Base-by-base conservation (phyloP, 2,888 invertebrate genomes). In the Drosophila pseudotalamancana region DNA sequence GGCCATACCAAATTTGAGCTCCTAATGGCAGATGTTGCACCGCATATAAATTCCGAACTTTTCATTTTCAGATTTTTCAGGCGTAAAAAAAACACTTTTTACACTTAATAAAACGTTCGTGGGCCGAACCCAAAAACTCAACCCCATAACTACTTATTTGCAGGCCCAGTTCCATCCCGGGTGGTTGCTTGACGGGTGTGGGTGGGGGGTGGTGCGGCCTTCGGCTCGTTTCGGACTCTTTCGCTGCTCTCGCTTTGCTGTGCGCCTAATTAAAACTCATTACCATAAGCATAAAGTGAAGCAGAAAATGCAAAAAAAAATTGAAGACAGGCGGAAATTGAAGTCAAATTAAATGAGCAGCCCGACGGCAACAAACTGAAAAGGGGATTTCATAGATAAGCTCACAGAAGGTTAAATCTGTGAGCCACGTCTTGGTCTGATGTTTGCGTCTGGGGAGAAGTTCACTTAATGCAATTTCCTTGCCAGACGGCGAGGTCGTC, bases 191-290 rank as follows among this genome's bases (percentile, higher is more conserved):
- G 16, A 59, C 49, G 50, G 61, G 51, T 60, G 29, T 18, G 25
- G 4, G 16, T 12, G 31, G 43, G 75, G 60, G 60, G 66, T 35
- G 39, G 29, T 19, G 35, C 29, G 42, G 40, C 50, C 42, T 50
- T 67, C 72, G 59, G 43, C 34, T 27, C 27, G 37, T 6, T 32
- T 72, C 45, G 55, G 60, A 56, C 84, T 67, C 51, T 43, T 40
- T 53, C 18, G 61, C 50, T 61, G 55, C 56, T 56, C 60, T 42
- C 48, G 62, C 43, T 61, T 83, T 83, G 82, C 83, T 83, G 83
- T 56, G 83, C 83, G 83, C 83, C 83, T 83, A 83, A 87, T 83
- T 83, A 83, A 83, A 83, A 87, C 83, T 83, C 83, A 83, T 83
- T 83, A 83, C 88, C 83, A 83, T 83, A 85, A 83, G 87, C 85